Evolutionary conservation across 2,888 invertebrate species (phyloP).

Genomic region (Meloe dianella): DNA sequence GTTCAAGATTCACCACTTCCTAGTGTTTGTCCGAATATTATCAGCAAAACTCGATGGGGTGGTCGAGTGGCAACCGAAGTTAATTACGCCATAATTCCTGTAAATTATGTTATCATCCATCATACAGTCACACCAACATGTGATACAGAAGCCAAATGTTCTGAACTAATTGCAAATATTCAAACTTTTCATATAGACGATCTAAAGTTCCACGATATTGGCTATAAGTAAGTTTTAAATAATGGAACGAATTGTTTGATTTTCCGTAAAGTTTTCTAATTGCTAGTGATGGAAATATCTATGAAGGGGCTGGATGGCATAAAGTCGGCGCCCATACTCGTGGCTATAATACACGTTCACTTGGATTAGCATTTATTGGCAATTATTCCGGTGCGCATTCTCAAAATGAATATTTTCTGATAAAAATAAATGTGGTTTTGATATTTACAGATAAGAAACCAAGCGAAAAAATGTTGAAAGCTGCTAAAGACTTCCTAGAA

Average conservation of each 20-base stretch:
- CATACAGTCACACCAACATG: conserved; percentile 65
- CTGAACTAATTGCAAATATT: conserved; percentile 56
- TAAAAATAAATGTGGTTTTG: not conserved
- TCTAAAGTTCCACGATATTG: conserved; percentile 64
- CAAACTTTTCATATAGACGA: conserved; percentile 63
- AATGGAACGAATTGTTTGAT: not conserved
- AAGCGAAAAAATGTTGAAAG: conserved; percentile 57
- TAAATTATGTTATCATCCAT: conserved; percentile 64
- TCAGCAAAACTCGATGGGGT: conserved; percentile 68
- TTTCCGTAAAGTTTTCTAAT: conserved; percentile 63
- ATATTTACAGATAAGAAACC: conserved; percentile 58
- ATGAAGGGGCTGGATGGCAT: conserved; percentile 67
- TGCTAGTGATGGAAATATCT: conserved; percentile 67
- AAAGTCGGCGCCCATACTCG: conserved; percentile 65
- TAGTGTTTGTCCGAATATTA: conserved; percentile 61
- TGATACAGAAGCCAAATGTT: conserved; percentile 57
- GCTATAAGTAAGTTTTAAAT: conserved; percentile 63
- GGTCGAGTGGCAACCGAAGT: conserved; percentile 60
- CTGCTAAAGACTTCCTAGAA: conserved; percentile 60
- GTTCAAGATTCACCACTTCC: conserved; percentile 24
- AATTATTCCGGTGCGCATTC: conserved; percentile 63
- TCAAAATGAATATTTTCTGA: no score
- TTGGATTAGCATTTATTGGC: conserved; percentile 67
- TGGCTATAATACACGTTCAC: conserved; percentile 62
- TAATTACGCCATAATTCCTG: conserved; percentile 63